A percentile compares a stretch with the other conserved stretches of the same genome.
phyloP scores from a whole-genome alignment of 2,797 vertebrate genomes.

The Sardinella longiceps region DNA sequence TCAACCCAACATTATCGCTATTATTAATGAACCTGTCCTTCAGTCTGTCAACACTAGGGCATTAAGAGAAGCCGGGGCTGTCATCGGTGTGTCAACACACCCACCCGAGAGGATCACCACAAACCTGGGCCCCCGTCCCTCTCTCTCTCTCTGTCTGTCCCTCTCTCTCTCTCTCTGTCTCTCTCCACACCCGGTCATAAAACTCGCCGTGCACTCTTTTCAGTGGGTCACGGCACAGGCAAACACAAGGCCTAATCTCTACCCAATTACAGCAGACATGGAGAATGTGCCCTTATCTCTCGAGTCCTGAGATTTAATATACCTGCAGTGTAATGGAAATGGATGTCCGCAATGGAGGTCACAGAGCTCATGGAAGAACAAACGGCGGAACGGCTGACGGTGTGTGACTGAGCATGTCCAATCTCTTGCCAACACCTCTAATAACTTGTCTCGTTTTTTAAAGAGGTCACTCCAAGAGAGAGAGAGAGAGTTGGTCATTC shows the following conservation, averaged over 20 bases:
- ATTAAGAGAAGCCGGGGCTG: neutral
- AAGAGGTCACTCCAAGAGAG: neutral
- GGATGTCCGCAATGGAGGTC: slow-evolving; percentile 16
- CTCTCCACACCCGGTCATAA: slow-evolving; percentile 29
- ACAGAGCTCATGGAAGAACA: slow-evolving; percentile 19
- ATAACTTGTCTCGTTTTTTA: neutral
- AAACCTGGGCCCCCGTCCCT: neutral
- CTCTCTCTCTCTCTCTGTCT: neutral
- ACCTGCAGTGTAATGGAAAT: slow-evolving; percentile 8
- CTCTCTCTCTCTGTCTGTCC: no score
- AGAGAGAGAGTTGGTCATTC: neutral
- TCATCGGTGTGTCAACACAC: slow-evolving; percentile 22
- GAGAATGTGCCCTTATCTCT: slow-evolving; percentile 32
- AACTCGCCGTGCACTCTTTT: slow-evolving; percentile 23
- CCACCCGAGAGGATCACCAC: neutral
- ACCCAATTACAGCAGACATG: slow-evolving; percentile 24
- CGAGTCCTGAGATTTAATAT: neutral
- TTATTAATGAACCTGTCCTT: neutral
- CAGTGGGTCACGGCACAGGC: slow-evolving; percentile 32
- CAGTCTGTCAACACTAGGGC: slow-evolving; percentile 18
- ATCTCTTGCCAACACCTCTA: neutral
- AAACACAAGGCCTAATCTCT: slow-evolving; percentile 28
- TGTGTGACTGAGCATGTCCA: neutral
- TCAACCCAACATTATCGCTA: neutral
- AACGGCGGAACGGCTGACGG: neutral